phyloP scores from a whole-genome alignment of 2,888 invertebrate species.

The Cancer borealis region DNA sequence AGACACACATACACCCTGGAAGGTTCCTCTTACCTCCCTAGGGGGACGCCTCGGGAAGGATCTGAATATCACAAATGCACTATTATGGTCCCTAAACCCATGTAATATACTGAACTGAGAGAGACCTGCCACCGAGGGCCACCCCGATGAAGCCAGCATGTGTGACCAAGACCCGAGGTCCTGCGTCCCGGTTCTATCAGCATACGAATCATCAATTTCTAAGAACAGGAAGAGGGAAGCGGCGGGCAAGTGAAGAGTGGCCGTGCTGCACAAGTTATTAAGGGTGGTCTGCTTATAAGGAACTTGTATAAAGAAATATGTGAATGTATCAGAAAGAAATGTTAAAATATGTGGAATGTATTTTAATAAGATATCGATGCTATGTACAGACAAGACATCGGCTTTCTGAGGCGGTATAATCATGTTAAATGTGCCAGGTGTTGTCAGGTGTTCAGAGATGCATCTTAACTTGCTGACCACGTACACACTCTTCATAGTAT shows the following conservation, averaged over 20 bases:
- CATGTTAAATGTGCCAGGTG: background rate
- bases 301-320: background rate
- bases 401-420: background rate
- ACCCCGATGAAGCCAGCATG: slow-evolving; percentile 47
- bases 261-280: background rate
- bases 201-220: slow-evolving; percentile 62
- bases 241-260: slow-evolving; percentile 9
- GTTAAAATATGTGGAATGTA: background rate
- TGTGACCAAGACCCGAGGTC: slow-evolving; percentile 49
- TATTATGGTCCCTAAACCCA: slow-evolving; percentile 52
- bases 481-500: background rate
- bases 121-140: slow-evolving; percentile 16
- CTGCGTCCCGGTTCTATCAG: slow-evolving; percentile 40
- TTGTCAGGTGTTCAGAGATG: background rate
- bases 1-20: background rate
- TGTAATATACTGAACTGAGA: slow-evolving; percentile 52
- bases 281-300: background rate
- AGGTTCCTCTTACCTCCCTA: background rate
- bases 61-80: slow-evolving; percentile 44
- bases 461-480: background rate
- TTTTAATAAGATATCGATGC: background rate
- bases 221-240: slow-evolving; percentile 24
- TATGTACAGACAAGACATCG: background rate
- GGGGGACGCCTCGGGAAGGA: slow-evolving; percentile 6
- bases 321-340: background rate